Evolutionary conservation across 2,797 vertebrate species (phyloP).

Genomic region (Neopelma chrysocephalum): DNA sequence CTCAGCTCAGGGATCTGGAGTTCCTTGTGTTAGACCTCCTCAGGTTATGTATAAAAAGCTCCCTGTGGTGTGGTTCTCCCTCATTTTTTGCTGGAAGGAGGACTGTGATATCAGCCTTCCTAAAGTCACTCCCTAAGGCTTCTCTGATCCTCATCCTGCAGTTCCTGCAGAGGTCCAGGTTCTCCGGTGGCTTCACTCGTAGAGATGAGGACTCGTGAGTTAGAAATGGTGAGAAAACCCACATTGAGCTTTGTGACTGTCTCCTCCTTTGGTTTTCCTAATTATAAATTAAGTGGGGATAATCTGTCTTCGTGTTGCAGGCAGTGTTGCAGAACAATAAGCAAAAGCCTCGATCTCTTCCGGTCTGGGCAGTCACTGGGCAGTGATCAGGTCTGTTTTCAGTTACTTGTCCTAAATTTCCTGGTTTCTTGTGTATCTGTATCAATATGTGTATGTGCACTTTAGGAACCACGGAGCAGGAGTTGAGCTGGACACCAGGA

Average conservation of each 20-base stretch:
- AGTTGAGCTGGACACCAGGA: constrained; percentile 5
- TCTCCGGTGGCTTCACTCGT: neutral
- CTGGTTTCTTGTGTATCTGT: constrained; percentile 2
- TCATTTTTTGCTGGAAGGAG: neutral
- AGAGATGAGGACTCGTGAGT: neutral
- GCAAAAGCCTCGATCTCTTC: constrained; percentile 10
- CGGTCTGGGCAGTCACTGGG: constrained; percentile 7
- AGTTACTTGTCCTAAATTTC: constrained; percentile 20
- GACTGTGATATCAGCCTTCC: neutral
- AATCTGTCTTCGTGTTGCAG: constrained; percentile 4
- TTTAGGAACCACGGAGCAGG: constrained; percentile 20
- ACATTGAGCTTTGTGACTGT: neutral
- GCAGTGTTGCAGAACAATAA: constrained; percentile 9
- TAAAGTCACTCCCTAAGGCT: neutral
- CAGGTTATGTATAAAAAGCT: neutral
- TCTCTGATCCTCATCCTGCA: neutral
- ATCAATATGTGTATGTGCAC: neutral
- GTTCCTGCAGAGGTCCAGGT: neutral
- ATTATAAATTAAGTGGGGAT: neutral
- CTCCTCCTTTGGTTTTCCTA: neutral
- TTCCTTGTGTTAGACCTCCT: neutral
- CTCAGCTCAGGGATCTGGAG: neutral
- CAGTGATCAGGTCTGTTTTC: constrained; percentile 39
- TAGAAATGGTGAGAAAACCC: neutral
- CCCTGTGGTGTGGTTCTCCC: neutral